Percentiles rank a stretch among this genome's conserved stretches.
These are phyloP conservation scores for Neogobius melanostomus DNA, from an alignment of 2,113 vertebrate genomes.

Conservation along the genomic window DNA sequence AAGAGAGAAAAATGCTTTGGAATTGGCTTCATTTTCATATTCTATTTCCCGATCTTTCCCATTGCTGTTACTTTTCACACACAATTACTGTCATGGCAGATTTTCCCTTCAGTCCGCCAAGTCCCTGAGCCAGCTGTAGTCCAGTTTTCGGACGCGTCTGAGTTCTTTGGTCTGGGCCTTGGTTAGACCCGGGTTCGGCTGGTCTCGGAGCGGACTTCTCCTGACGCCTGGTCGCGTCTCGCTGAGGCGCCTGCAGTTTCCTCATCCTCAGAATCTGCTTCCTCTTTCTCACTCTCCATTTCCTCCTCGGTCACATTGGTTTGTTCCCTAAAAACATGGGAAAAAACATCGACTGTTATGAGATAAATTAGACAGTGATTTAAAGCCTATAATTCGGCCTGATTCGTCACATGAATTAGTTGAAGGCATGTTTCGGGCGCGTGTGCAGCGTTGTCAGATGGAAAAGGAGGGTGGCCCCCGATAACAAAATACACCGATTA, in stretches of 20 bases:
- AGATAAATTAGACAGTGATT: too few species aligned
- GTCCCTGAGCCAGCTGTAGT: constrained; percentile 84
- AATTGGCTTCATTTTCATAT: too few species aligned
- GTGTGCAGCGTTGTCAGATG: too few species aligned
- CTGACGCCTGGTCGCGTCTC: constrained; percentile 35
- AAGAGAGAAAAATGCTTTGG: too few species aligned
- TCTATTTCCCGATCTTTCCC: neutral
- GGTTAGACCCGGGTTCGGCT: constrained; percentile 59
- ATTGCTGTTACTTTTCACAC: neutral
- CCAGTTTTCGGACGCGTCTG: constrained; percentile 81
- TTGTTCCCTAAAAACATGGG: constrained; percentile 46
- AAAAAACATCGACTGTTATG: neutral
- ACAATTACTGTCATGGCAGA: neutral
- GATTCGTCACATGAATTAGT: too few species aligned
- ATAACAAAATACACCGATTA: too few species aligned
- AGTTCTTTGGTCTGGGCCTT: constrained; percentile 85
- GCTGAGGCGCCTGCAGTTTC: constrained; percentile 68
- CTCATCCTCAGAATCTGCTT: constrained; percentile 78
- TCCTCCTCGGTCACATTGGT: constrained; percentile 72
- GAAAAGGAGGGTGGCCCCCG: too few species aligned
- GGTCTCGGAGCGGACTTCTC: constrained; percentile 27
- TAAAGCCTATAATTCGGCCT: too few species aligned
- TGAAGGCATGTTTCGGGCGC: too few species aligned
- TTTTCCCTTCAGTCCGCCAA: constrained; percentile 29
- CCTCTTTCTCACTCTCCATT: constrained; percentile 83